Evolutionary conservation across 2,888 invertebrate species (phyloP), one percentile per base, ranked within the genome.

Genomic region (Tetragonula carbonaria): DNA sequence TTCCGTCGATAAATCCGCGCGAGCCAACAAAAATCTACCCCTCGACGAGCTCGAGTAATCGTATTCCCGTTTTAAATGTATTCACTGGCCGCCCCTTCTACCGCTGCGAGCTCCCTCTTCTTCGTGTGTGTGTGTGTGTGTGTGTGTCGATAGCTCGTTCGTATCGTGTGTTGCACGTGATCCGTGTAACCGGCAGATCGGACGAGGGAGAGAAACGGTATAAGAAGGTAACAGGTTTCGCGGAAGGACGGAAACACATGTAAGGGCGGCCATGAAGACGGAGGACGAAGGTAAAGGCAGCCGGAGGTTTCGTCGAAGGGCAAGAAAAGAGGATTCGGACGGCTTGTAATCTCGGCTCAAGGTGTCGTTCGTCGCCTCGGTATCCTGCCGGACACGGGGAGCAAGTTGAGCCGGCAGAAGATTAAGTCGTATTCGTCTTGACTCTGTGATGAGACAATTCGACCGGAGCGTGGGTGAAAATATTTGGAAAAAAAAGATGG

Each of bases 61-160:
- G 92, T 92, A 93, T 93, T 93, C 92, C 91, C 92, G 91, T 90
- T 93, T 91, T 90, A 92, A 93, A 93, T 92, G 91, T 93, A 93
- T 93, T 93, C 92, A 86, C 90, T 90, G 85, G 88, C 90, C 62
- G 18, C 75, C 74, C 81, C 70, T 57, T 28, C 59, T 38, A 38
- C 55, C 74, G 51, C 28, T 38, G 57, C 65, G 50, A 68, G 70
- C 68, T 68, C 63, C 57, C 6, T 55, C 57, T 59, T 72, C 59
- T 33, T 33, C 33, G 28, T 23, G 57, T 33, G 33, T 62, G 73
- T 53, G 33, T 33, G 28, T 28, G 28, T 62, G 73, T 53, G 33
- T 21, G 18, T 33, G 18, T 16, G 18, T 59, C 57, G n/a, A 23
- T n/a, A n/a, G 57, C n/a, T 59, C n/a, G n/a, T 59, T n/a, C n/a